Evolutionary conservation across 1,140 invertebrate genomes (phyloP).

Genomic region (Drosophila kurseongensis): DNA sequence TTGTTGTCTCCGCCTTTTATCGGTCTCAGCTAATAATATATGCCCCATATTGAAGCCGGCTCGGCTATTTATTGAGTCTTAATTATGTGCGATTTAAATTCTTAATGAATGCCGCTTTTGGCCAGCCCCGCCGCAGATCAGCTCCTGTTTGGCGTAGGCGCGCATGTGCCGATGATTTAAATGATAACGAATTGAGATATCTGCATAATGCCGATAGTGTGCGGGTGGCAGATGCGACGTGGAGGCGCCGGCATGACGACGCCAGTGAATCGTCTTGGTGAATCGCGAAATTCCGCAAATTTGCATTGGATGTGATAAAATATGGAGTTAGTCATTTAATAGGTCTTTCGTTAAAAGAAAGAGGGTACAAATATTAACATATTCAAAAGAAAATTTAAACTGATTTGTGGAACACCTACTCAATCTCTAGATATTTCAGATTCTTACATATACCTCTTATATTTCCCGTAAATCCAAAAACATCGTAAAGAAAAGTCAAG

Average conservation of each 20-base stretch:
- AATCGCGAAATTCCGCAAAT: conserved; percentile 20
- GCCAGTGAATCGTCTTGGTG: background rate
- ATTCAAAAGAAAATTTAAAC: background rate
- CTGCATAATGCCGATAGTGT: conserved; percentile 58
- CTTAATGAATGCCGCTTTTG: conserved; percentile 77
- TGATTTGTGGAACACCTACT: background rate
- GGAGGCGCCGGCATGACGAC: conserved; percentile 36
- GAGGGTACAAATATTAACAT: background rate
- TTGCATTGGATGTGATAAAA: conserved; percentile 1
- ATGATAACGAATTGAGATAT: conserved; percentile 70
- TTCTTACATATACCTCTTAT: no score
- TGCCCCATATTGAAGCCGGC: conserved; percentile 73
- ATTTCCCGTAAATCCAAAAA: no score
- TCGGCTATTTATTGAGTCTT: conserved; percentile 74
- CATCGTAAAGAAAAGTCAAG: no score
- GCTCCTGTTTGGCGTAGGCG: conserved; percentile 34
- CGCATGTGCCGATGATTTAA: conserved; percentile 74
- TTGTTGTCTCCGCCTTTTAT: conserved; percentile 22
- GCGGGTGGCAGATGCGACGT: conserved; percentile 18
- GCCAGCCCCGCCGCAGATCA: conserved; percentile 23
- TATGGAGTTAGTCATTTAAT: background rate
- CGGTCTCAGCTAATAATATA: conserved; percentile 50
- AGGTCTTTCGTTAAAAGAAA: background rate
- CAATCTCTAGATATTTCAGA: no score
- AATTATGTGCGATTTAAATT: conserved; percentile 82